A percentile compares a stretch with the other conserved stretches of the same genome.
These are phyloP conservation scores for Tholera decimalis DNA, from an alignment of 2,888 invertebrate genomes.

Conservation along the genomic window DNA sequence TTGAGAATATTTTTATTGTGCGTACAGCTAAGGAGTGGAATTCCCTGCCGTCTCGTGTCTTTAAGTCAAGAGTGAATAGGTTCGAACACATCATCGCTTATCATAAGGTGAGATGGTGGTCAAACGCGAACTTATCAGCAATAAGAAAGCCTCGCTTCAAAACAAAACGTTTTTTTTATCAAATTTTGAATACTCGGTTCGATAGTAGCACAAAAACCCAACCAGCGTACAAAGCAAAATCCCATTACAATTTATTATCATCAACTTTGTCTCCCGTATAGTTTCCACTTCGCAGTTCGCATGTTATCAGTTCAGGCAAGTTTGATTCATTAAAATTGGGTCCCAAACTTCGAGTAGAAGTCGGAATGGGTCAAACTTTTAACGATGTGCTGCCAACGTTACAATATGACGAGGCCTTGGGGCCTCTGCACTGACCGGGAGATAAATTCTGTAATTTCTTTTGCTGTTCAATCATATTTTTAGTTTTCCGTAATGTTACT, in stretches of 20 bases:
- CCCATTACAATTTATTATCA: conserved; percentile 37
- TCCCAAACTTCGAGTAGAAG: conserved; percentile 39
- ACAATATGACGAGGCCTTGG: conserved; percentile 33
- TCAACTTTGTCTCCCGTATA: conserved; percentile 42
- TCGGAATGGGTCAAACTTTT: conserved; percentile 55
- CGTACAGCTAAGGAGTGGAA: no score
- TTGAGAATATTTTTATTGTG: no score
- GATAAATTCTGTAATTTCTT: conserved; percentile 40
- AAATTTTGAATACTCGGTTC: not conserved
- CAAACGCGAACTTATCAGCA: no score
- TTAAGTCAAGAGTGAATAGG: no score
- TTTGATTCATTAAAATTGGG: conserved; percentile 64
- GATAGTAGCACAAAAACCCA: not conserved
- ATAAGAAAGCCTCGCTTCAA: no score
- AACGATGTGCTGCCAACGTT: conserved; percentile 49
- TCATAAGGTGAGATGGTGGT: no score
- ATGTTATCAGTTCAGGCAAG: conserved; percentile 55
- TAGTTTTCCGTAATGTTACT: no score
- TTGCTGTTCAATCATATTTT: conserved; percentile 18
- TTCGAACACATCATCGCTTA: no score
- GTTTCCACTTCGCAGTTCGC: conserved; percentile 34
- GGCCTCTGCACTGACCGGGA: conserved; percentile 20
- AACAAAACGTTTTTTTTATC: no score
- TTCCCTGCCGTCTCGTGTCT: no score
- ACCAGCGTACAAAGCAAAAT: not conserved